Evolutionary conservation across 2,888 invertebrate genomes (phyloP).

Genomic region (Acrocyrtus sp.): DNA sequence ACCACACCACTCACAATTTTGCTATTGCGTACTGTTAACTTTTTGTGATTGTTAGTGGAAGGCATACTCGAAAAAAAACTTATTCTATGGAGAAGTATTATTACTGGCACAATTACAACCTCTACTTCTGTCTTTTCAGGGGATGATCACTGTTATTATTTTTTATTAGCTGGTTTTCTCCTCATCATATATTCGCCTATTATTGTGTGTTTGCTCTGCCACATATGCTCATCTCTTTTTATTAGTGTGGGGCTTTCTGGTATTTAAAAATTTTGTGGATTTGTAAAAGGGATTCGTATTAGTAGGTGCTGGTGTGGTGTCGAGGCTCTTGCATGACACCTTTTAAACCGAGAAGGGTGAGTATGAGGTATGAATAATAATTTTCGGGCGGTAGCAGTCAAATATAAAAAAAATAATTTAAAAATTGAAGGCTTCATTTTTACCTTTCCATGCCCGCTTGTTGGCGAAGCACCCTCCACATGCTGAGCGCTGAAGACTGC

Average conservation of each 20-base stretch:
- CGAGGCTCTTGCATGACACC: not conserved
- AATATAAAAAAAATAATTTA: too few relatives aligned
- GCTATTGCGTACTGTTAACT: not conserved
- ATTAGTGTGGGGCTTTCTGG: not conserved
- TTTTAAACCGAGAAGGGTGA: too few relatives aligned
- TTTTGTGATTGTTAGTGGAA: constrained; percentile 45
- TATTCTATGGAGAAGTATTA: constrained; percentile 44
- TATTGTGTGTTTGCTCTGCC: not conserved
- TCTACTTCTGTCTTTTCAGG: constrained; percentile 36
- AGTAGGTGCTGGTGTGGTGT: not conserved
- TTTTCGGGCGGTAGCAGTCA: too few relatives aligned
- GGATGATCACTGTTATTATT: constrained; percentile 34
- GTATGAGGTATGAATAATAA: too few relatives aligned
- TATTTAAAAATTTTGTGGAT: not conserved
- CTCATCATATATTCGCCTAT: not conserved
- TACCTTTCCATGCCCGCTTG: constrained; percentile 35
- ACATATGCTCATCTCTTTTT: not conserved
- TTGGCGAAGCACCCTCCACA: constrained; percentile 38
- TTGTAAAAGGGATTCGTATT: too few relatives aligned
- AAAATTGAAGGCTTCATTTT: too few relatives aligned
- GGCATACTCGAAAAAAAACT: too few relatives aligned
- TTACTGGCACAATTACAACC: constrained; percentile 45
- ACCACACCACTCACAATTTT: constrained; percentile 8
- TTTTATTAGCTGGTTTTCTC: constrained; percentile 28
- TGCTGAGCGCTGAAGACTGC: constrained; percentile 41